phyloP scores from a whole-genome alignment of 2,113 vertebrate species.

The Pipa parva region DNA sequence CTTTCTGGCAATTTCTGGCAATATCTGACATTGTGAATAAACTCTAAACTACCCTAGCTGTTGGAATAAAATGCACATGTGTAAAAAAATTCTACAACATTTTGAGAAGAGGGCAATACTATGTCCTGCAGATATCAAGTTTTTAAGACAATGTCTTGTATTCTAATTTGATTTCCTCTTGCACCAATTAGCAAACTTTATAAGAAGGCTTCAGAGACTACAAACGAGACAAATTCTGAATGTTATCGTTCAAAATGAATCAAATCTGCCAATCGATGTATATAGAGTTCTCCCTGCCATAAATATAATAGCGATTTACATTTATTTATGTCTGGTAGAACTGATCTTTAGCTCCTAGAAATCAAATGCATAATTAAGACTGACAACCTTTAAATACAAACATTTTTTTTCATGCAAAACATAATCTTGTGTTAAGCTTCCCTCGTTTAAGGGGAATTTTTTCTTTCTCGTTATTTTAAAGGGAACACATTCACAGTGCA shows the following conservation, averaged over 20 bases:
- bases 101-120: too few relatives aligned
- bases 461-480: too few relatives aligned
- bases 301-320: constrained; percentile 5
- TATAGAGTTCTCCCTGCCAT: too few relatives aligned
- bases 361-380: background rate
- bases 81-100: too few relatives aligned
- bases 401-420: background rate
- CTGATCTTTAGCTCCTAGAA: background rate
- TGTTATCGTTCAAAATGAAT: background rate
- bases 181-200: background rate
- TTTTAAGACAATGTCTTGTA: background rate
- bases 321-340: background rate
- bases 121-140: too few relatives aligned
- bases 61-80: too few relatives aligned
- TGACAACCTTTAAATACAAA: background rate
- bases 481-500: too few relatives aligned
- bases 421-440: too few relatives aligned
- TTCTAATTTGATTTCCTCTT: background rate
- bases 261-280: background rate
- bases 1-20: too few relatives aligned
- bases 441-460: too few relatives aligned
- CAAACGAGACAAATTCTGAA: background rate
- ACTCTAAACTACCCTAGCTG: too few relatives aligned
- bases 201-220: background rate
- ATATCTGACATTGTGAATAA: too few relatives aligned